A percentile compares a stretch with the other conserved stretches of the same genome.
These are phyloP conservation scores for Bugulina stolonifera DNA, from an alignment of 2,888 invertebrate genomes.

Conservation along the genomic window DNA sequence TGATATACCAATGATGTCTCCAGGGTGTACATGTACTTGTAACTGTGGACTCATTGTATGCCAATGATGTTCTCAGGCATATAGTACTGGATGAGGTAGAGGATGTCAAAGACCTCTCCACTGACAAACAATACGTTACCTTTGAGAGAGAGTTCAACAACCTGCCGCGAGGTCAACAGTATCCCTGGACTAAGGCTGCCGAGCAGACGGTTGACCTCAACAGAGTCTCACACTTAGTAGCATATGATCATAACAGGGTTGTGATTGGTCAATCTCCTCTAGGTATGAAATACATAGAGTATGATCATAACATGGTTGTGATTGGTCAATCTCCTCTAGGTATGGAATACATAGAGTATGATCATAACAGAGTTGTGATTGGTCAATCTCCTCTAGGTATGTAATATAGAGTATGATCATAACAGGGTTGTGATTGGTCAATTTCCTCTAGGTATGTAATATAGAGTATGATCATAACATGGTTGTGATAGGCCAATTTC, in stretches of 20 bases:
- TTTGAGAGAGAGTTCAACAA: conserved; percentile 45
- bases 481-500: too few relatives aligned
- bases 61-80: not conserved
- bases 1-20: too few relatives aligned
- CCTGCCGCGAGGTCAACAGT: conserved; percentile 37
- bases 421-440: not conserved
- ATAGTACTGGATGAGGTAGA: conserved; percentile 13
- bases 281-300: too few relatives aligned
- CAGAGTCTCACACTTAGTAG: conserved; percentile 45
- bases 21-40: too few relatives aligned
- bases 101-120: not conserved
- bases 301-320: too few relatives aligned
- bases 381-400: not conserved
- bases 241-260: conserved; percentile 49
- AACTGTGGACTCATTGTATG: too few relatives aligned
- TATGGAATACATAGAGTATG: too few relatives aligned
- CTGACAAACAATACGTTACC: conserved; percentile 27
- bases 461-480: too few relatives aligned
- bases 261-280: conserved; percentile 31
- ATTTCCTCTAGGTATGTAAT: too few relatives aligned
- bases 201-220: conserved; percentile 35
- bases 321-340: not conserved
- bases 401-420: not conserved
- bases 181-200: conserved; percentile 33
- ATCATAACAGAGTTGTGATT: not conserved